Conservation (phyloP, 2,888 invertebrate genomes). For the Eupsilia transversa region DNA sequence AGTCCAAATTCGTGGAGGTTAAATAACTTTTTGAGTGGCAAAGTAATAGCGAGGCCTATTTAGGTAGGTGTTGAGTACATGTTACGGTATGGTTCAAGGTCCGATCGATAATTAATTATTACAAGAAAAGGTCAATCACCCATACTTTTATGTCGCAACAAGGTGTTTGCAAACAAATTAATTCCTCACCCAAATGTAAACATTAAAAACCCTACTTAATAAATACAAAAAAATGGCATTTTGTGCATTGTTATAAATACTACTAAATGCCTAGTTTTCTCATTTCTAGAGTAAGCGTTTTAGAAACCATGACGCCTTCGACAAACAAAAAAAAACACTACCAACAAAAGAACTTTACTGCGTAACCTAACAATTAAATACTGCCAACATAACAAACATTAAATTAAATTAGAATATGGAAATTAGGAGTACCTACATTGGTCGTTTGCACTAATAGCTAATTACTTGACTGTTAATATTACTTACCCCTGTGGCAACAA, state of each 20-base stretch:
- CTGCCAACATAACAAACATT: slow-evolving; percentile 42
- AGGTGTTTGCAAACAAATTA: background rate
- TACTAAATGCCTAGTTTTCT: background rate
- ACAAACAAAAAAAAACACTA: background rate
- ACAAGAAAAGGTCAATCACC: background rate
- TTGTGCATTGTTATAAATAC: background rate
- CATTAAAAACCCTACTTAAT: background rate
- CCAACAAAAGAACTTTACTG: slow-evolving; percentile 29
- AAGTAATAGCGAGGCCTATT: background rate
- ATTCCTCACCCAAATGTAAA: no score
- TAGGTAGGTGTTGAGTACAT: background rate
- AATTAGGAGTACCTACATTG: slow-evolving; percentile 18
- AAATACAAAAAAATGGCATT: background rate
- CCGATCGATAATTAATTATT: background rate
- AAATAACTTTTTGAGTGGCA: slow-evolving; percentile 12
- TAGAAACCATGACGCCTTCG: background rate
- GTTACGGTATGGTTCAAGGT: slow-evolving; percentile 17
- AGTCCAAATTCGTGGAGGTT: slow-evolving; percentile 29
- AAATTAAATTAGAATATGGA: slow-evolving; percentile 20
- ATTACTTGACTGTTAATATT: background rate
- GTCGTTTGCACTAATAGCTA: slow-evolving; percentile 28
- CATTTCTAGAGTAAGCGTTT: background rate
- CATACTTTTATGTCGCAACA: background rate
- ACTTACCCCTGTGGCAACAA: background rate
- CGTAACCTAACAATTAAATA: slow-evolving; percentile 9